Base-by-base conservation (phyloP, 2,113 vertebrate species). In the Pheucticus melanocephalus region DNA sequence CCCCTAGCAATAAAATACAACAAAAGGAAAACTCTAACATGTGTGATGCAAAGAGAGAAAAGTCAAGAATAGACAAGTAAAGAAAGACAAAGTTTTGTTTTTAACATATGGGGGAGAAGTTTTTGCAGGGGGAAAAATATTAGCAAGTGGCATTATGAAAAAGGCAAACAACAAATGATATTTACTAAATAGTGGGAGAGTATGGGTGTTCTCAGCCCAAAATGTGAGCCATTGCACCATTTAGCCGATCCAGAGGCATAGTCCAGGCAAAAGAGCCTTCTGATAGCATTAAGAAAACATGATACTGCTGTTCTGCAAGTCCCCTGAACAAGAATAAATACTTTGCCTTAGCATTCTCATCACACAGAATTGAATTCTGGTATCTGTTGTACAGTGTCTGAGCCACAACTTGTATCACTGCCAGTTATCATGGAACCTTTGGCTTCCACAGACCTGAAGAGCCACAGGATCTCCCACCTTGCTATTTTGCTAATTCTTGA, bases 1-100 rank as follows among this genome's bases (percentile, higher is more conserved):
- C 86, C 91, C 90, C 81, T 92, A 92, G 93, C 92, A 95, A 82
- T 76, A 65, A 95, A 79, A 65, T 44, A 51, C 23, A 91, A 94
- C 59, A 92, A 90, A 87, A 69, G 35, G 37, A 87, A 95, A 85
- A 88, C 39, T 77, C 82, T 44, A 93, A 80, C 61, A 82, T 72
- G 59, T 77, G 86, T 51, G 78, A 50, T 77, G 45, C 72, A 76
- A 91, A 89, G 48, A 82, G 27, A 80, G 61, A 69, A 76, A 91
- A 90, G 78, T 85, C 53, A 76, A 61, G 75, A 91, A 92, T 0
- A 88, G 66, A 44, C 45, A 72, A 95, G 42, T 65, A 90, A 95
- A 59, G 82, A 91, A 69, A 91, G 87, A 7, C 47, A 56, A 92
- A 89, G 53, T 69, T 95, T 91, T 70, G 45, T 70, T 89, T 82